A percentile compares a stretch with the other conserved stretches of the same genome.
Conservation (phyloP, 2,888 invertebrate genomes). For the Phengaris arion region DNA sequence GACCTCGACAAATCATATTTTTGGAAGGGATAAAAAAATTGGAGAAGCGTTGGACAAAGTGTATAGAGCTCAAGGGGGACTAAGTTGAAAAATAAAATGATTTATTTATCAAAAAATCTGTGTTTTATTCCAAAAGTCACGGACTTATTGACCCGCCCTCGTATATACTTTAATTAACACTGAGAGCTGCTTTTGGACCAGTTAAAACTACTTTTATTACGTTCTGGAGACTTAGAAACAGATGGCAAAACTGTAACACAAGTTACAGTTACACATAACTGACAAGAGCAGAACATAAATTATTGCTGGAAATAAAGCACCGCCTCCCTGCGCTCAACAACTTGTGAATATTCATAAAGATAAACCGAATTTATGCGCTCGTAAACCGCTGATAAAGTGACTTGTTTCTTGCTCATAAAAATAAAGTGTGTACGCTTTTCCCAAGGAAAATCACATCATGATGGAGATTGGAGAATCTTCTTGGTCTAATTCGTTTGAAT, state of each 20-base stretch:
- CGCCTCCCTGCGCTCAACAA: constrained; percentile 40
- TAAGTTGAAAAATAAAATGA: too few relatives aligned
- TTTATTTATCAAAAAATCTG: too few relatives aligned
- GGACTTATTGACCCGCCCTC: too few relatives aligned
- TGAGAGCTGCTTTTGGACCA: not conserved
- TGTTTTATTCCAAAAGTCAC: too few relatives aligned
- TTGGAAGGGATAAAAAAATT: too few relatives aligned
- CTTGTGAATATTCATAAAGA: constrained; percentile 71
- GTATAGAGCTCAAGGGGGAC: too few relatives aligned
- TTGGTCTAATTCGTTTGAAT: not conserved
- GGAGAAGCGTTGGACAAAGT: too few relatives aligned
- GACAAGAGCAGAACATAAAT: constrained; percentile 28
- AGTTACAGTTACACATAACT: not conserved
- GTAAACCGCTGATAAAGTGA: constrained; percentile 64
- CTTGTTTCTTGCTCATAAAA: constrained; percentile 42
- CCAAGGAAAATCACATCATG: not conserved
- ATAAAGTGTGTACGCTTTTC: constrained; percentile 9
- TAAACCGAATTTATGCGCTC: constrained; percentile 68
- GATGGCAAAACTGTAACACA: not conserved
- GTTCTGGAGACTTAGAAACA: not conserved
- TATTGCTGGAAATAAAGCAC: constrained; percentile 35
- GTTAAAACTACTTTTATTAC: not conserved
- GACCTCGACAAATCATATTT: too few relatives aligned
- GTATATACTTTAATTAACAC: not conserved
- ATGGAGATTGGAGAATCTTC: not conserved